These are phyloP conservation scores for Hestina assimilis DNA, from an alignment of 1,140 invertebrate species.

Conservation along the genomic window DNA sequence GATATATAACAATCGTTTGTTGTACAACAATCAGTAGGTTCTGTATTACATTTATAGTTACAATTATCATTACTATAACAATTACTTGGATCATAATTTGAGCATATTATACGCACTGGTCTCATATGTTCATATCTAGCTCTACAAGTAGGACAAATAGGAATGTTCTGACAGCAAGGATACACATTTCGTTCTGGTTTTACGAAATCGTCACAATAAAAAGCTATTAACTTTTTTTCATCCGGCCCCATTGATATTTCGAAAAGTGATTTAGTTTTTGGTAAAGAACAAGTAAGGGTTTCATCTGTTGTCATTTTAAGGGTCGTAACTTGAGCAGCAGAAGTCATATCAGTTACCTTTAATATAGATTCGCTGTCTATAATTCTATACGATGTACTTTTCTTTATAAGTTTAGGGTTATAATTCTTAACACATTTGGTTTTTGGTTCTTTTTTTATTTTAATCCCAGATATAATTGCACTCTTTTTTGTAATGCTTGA, in stretches of 20 bases:
- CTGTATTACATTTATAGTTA: neutral
- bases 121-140: neutral
- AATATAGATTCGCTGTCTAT: slow-evolving; percentile 65
- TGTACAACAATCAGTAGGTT: slow-evolving; percentile 5
- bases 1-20: slow-evolving; percentile 12
- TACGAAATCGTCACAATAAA: slow-evolving; percentile 45
- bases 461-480: slow-evolving; percentile 38
- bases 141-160: slow-evolving; percentile 4
- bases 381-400: slow-evolving; percentile 54
- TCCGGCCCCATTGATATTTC: slow-evolving; percentile 32
- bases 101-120: neutral
- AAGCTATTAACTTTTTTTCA: slow-evolving; percentile 39
- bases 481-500: slow-evolving; percentile 30
- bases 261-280: slow-evolving; percentile 45
- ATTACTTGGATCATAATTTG: neutral
- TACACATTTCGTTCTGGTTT: slow-evolving; percentile 21
- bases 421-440: slow-evolving; percentile 32
- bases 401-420: slow-evolving; percentile 39
- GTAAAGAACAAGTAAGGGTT: slow-evolving; percentile 38
- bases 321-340: slow-evolving; percentile 17
- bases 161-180: slow-evolving; percentile 1
- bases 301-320: slow-evolving; percentile 23
- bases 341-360: slow-evolving; percentile 63
- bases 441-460: slow-evolving; percentile 45
- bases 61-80: slow-evolving; percentile 2